Evolutionary conservation across 2,113 vertebrate species (phyloP), one percentile per base, ranked within the genome.

Genomic region (Pluvialis apricaria): DNA sequence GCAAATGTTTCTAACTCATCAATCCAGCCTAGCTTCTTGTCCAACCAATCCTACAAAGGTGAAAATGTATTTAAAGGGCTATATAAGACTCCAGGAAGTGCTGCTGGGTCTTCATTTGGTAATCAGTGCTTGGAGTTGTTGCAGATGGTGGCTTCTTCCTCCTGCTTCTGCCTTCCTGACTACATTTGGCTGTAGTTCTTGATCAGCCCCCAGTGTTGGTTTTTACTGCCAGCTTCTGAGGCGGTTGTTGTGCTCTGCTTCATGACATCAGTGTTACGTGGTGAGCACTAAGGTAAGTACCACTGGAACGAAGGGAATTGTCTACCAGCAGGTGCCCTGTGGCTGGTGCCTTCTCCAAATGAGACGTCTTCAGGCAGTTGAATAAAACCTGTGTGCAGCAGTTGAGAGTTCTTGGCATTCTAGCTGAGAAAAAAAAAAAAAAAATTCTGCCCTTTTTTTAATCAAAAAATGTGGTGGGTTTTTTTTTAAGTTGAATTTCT

Each of bases 261-360:
- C 2, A 3, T 24, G 16, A 6, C 5, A 13, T 13, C 52, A 1
- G 6, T 20, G 5, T 40, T 71, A 29, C 0, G 0, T 4, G 16
- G 42, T n/a, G 66, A 84, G 20, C 17, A 45, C 38, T 1, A 2
- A 13, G 61, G 57, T 91, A 47, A 76, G 66, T 72, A 57, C 54
- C 2, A 1, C 2, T 57, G 32, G 18, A 62, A 31, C 2, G 19
- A 85, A 52, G 18, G 21, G 55, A 83, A 28, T n/a, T 72, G 22
- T 25, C 44, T 65, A 4, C 6, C 11, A 25, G 32, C 11, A 16
- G 3, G 6, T 73, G 51, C 8, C 5, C 6, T 24, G 13, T 44
- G 69, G 6, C 6, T 3, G 0, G 2, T 45, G 16, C 15, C 15
- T 10, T 81, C 34, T 62, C 21, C 28, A 32, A 9, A 11, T 31